Evolutionary conservation across 92 coral and sea anemone species (phyloP).

Genomic region (Desmophyllum pertusum): DNA sequence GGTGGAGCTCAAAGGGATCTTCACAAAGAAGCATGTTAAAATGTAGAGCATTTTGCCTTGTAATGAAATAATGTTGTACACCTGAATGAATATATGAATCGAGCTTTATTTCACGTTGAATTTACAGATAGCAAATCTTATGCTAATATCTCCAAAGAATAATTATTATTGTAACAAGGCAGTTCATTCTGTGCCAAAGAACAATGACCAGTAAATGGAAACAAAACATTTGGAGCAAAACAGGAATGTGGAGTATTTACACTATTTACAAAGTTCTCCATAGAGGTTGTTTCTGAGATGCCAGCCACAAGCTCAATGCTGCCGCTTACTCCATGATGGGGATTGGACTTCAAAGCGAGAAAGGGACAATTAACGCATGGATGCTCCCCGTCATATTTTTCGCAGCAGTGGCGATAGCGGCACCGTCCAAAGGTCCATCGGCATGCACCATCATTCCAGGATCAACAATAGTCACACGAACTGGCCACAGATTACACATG

Average conservation of each 20-base stretch:
- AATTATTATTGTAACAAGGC: not conserved
- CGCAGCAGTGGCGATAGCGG: slow-evolving; percentile 3
- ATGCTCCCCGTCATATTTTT: not conserved
- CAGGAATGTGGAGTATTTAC: not conserved
- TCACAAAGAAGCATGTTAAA: too few relatives aligned
- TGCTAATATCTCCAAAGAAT: too few relatives aligned
- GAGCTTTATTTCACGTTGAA: too few relatives aligned
- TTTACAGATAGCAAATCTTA: too few relatives aligned
- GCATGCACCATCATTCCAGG: too few relatives aligned
- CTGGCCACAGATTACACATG: not conserved
- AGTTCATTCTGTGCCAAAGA: too few relatives aligned
- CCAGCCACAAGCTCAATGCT: not conserved
- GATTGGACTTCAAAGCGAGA: not conserved
- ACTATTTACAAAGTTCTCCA: not conserved
- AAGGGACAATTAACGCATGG: slow-evolving; percentile 2
- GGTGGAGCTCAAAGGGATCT: too few relatives aligned
- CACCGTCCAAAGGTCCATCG: slow-evolving; percentile 4
- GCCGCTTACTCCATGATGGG: not conserved
- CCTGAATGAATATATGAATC: too few relatives aligned
- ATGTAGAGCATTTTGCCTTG: too few relatives aligned
- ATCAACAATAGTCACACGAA: too few relatives aligned
- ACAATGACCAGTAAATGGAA: too few relatives aligned
- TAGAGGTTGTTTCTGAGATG: not conserved
- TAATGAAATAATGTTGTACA: too few relatives aligned
- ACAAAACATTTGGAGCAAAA: not conserved